A percentile compares a stretch with the other conserved stretches of the same genome.
Conservation (phyloP, 2,888 invertebrate genomes). For the Gymnoscelis rufifasciata region DNA sequence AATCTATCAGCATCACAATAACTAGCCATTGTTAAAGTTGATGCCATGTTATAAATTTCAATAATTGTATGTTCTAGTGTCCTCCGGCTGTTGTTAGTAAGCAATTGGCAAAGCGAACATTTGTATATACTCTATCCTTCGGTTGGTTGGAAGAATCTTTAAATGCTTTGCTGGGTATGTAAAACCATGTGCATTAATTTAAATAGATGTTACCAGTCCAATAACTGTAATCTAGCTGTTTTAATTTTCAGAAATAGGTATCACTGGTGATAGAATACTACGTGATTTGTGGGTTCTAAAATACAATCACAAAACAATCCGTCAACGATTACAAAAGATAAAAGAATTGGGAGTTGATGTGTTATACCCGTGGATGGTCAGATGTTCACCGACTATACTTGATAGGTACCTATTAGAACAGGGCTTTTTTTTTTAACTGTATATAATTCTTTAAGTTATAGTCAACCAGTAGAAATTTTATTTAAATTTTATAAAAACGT, state of each 20-base stretch:
- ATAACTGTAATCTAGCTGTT: neutral
- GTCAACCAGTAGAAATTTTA: no score
- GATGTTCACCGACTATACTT: slow-evolving; percentile 78
- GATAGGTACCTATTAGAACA: slow-evolving; percentile 69
- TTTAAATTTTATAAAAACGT: no score
- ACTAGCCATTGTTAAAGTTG: no score
- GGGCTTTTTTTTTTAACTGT: neutral
- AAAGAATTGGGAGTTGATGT: slow-evolving; percentile 67
- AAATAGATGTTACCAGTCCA: no score
- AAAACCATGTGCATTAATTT: neutral
- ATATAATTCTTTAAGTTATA: no score
- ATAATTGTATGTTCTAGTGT: slow-evolving; percentile 48
- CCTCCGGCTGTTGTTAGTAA: slow-evolving; percentile 64
- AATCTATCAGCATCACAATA: no score
- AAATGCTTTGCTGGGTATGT: slow-evolving; percentile 68
- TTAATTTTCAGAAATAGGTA: slow-evolving; percentile 62
- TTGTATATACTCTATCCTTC: slow-evolving; percentile 77
- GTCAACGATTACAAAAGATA: slow-evolving; percentile 68
- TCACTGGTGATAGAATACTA: slow-evolving; percentile 74
- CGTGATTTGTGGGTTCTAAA: slow-evolving; percentile 82
- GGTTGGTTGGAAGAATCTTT: slow-evolving; percentile 75
- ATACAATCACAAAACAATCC: slow-evolving; percentile 77
- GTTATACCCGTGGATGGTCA: slow-evolving; percentile 83
- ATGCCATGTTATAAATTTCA: no score
- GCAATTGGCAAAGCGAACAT: slow-evolving; percentile 69